Conservation (phyloP, 2,797 vertebrate genomes). For the Microctenopoma stevenorrisi region DNA sequence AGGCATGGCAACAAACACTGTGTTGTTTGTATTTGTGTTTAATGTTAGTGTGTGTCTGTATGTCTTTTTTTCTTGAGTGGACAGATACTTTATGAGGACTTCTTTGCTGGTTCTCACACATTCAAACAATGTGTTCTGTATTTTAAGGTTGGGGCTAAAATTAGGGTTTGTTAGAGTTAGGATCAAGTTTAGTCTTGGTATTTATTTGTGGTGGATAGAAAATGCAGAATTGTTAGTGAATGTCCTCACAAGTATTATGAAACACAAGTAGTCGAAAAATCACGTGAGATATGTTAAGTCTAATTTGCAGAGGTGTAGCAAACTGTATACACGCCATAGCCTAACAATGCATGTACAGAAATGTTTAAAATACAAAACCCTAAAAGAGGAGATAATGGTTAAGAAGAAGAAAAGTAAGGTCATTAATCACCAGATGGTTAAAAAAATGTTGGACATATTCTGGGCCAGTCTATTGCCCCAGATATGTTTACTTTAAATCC, state of each 20-base stretch:
- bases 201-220: too few relatives aligned
- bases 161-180: too few relatives aligned
- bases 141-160: too few relatives aligned
- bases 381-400: neutral
- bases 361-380: neutral
- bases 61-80: neutral
- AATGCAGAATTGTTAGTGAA: too few relatives aligned
- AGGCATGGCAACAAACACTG: neutral
- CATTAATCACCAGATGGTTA: neutral
- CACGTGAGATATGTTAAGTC: neutral
- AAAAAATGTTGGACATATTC: neutral
- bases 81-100: too few relatives aligned
- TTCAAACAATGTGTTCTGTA: too few relatives aligned
- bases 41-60: neutral
- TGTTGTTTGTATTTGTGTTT: constrained; percentile 1
- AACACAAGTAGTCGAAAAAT: neutral
- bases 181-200: too few relatives aligned
- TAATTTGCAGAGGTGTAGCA: neutral
- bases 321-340: neutral
- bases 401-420: neutral
- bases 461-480: neutral
- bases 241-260: too few relatives aligned
- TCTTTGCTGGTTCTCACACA: too few relatives aligned
- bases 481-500: constrained; percentile 32
- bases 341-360: neutral